These are phyloP conservation scores for Macroramphosus scolopax DNA, from an alignment of 2,797 vertebrate genomes.

Conservation along the genomic window DNA sequence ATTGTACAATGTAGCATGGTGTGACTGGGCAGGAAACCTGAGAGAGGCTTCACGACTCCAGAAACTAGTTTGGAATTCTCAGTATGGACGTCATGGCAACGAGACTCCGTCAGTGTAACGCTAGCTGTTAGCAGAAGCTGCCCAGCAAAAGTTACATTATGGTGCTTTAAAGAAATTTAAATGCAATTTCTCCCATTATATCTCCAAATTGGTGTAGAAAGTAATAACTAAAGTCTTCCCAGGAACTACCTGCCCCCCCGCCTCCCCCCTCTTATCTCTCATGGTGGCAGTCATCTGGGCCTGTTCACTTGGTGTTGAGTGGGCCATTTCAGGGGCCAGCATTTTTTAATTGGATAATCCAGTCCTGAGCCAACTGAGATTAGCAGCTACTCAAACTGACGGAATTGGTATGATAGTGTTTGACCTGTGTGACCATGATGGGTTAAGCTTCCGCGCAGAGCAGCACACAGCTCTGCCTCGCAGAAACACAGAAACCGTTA, in stretches of 20 bases:
- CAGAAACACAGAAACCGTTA: conserved; percentile 25
- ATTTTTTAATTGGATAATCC: conserved; percentile 68
- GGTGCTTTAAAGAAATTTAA: too few relatives aligned
- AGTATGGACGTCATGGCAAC: too few relatives aligned
- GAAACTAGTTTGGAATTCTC: too few relatives aligned
- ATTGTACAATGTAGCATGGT: too few relatives aligned
- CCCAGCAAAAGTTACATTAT: too few relatives aligned
- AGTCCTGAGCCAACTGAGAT: conserved; percentile 55
- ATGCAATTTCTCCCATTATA: too few relatives aligned
- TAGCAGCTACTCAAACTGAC: conserved; percentile 50
- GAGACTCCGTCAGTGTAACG: too few relatives aligned
- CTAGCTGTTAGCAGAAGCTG: too few relatives aligned
- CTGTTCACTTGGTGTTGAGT: conserved; percentile 23
- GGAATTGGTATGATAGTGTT: conserved; percentile 62
- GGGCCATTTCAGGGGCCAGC: conserved; percentile 51
- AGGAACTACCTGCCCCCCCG: conserved; percentile 29
- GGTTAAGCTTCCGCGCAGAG: conserved; percentile 39
- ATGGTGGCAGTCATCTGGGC: conserved; percentile 8
- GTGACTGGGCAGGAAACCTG: too few relatives aligned
- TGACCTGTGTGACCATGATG: conserved; percentile 52
- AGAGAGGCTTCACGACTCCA: too few relatives aligned
- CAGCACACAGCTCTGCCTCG: conserved; percentile 20
- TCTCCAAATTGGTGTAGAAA: conserved; percentile 19
- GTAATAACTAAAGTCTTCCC: conserved; percentile 25
- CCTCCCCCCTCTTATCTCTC: too few relatives aligned